phyloP scores from a whole-genome alignment of 1,140 invertebrate genomes.

The Caerostris extrusa region DNA sequence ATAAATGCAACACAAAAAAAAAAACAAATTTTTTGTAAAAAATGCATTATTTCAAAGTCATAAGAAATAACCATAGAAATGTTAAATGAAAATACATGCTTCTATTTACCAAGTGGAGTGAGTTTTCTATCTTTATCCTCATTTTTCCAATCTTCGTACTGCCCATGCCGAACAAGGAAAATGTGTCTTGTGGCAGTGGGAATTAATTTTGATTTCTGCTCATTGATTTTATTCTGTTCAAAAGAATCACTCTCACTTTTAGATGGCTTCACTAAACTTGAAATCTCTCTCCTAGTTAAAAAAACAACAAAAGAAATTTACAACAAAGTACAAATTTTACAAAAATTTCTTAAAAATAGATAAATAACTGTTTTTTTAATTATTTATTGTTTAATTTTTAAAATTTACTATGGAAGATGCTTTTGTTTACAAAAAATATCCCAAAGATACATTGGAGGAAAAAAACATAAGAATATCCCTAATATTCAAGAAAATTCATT shows the following conservation, averaged over 20 bases:
- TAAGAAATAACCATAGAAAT: background rate
- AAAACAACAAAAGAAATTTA: background rate
- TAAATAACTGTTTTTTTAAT: background rate
- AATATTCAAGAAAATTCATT: background rate
- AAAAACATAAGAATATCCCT: background rate
- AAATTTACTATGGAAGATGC: background rate
- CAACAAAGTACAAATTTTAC: background rate
- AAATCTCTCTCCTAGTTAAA: constrained; percentile 86
- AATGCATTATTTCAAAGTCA: background rate
- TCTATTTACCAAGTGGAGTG: constrained; percentile 89
- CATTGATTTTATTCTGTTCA: constrained; percentile 57
- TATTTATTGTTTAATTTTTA: background rate
- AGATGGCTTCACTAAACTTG: constrained; percentile 86
- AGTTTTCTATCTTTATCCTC: constrained; percentile 89
- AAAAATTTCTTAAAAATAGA: background rate
- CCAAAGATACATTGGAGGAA: background rate
- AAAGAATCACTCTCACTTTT: constrained; percentile 82
- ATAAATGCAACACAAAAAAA: background rate
- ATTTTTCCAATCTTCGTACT: constrained; percentile 90
- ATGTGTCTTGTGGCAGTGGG: constrained; percentile 91
- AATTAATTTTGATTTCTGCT: constrained; percentile 81
- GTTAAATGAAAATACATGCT: background rate
- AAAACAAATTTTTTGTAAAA: no score
- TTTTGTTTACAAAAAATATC: background rate
- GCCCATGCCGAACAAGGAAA: constrained; percentile 96